Base-by-base conservation (phyloP, 1,140 invertebrate genomes). In the Caenorhabditis tropicalis region DNA sequence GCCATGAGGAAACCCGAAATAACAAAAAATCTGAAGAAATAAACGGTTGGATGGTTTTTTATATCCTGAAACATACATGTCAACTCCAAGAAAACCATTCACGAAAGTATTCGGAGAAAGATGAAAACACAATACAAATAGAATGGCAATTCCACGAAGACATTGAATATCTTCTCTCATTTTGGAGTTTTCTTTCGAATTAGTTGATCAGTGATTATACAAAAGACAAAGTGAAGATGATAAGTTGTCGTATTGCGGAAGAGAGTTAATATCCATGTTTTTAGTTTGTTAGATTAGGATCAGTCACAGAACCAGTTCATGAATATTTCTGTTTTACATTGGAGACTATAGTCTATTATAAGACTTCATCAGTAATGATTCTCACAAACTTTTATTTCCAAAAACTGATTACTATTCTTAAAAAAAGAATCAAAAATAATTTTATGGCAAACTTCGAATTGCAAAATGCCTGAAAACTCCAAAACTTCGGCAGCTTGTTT, bases 1-100 rank as follows among this genome's bases (percentile, higher is more conserved):
- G 81, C 81, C 81, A 82, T 82, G 9, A 82, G 56, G 29, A n/a
- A 82, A 16, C 81, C 81, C 16, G 81, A 82, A 27, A 82, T 60
- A 3, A 82, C 81, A 48, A 82, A 82, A 46, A 82, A 82, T n/a
- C 81, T 82, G 51, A 36, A 81, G 56, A 27, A 51, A 24, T 9
- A 12, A 6, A 21, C 27, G 9, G 3, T n/a, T 70, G 16, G 6
- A 12, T 2, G 0, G 0, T 80, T 4, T 39, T 12, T 1, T 60
- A 43, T 21, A 29, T 0, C 31, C 5, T n/a, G 43, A n/a, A n/a
- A 19, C 36, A 33, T 31, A 70, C 82, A 82, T 82, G 27, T 82
- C 82, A 12, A 82, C 81, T n/a, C 81, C 81, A 19, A 60, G n/a
- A 60, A 58, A 82, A 2, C 81, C 81, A 65, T 82, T 82, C 19